Evolutionary conservation across 1,140 invertebrate species (phyloP).

Genomic region (Phymorhynchus buccinoides): DNA sequence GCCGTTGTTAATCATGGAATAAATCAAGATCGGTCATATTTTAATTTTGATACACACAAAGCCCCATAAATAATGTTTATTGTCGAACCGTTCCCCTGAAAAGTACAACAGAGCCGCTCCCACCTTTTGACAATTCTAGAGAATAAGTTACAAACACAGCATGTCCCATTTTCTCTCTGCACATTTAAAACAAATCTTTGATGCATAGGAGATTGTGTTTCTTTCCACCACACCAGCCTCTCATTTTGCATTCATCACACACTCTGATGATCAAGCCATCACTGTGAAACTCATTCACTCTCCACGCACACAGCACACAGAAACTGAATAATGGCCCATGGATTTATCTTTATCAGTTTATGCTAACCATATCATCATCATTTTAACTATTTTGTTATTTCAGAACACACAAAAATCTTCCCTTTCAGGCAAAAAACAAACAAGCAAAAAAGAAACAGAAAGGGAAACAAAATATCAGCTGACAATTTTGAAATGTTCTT

Average conservation of each 20-base stretch:
- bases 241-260: background rate
- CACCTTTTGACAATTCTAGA: background rate
- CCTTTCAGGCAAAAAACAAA: too few species aligned
- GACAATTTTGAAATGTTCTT: too few species aligned
- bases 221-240: background rate
- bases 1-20: background rate
- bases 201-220: conserved; percentile 26
- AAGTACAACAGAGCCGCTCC: background rate
- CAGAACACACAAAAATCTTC: too few species aligned
- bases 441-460: too few species aligned
- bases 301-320: background rate
- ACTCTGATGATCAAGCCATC: background rate
- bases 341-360: too few species aligned
- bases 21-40: background rate
- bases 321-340: background rate
- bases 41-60: background rate
- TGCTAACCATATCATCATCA: too few species aligned
- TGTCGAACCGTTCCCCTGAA: background rate
- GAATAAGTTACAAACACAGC: background rate
- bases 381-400: background rate
- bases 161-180: background rate
- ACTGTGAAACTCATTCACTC: background rate
- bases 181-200: background rate
- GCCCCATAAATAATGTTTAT: background rate
- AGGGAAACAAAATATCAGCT: too few species aligned